Evolutionary conservation across 1,140 invertebrate species (phyloP), one percentile per base, ranked within the genome.

Genomic region (Drosophila ananassae): DNA sequence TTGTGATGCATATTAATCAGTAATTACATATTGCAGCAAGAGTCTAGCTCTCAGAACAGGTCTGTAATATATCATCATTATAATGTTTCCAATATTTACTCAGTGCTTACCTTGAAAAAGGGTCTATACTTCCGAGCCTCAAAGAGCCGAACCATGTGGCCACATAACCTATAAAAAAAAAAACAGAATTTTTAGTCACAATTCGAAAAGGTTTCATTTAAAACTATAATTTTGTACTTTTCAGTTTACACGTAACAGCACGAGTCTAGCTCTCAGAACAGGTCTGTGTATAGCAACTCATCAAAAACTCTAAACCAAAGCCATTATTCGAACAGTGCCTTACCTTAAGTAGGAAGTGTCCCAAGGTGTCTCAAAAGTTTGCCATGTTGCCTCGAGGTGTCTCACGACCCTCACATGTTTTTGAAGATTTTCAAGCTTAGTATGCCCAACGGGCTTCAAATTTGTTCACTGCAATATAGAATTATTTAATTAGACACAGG

Each of bases 281-380:
- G 81, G 81, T 85, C 81, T 85, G 73, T 87, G 81, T 74, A 87
- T 53, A 81, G 34, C 39, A 71, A 4, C 37, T 87, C 82, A 87
- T 85, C 81, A 85, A n/a, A 28, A 32, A 6, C 47, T 28, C 12
- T 25, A 1, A 22, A 46, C 22, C 13, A 8, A 17, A 17, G 12
- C 2, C n/a, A n/a, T n/a, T n/a, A n/a, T n/a, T n/a, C n/a, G n/a
- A 21, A 7, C 1, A 3, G 12, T n/a, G 1, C 30, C 62, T 64
- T 67, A 67, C 66, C 66, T 67, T 9, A 0, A 32, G 8, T 24
- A 2, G 7, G 10, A 47, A 25, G 13, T 17, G 48, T 54, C 24
- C 13, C 30, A 8, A 58, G 30, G 61, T 57, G 52, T 64, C 51
- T 50, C 30, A 50, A 2, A 4, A 2, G 0, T 2, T 9, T n/a